Percentiles rank a stretch among this genome's conserved stretches.
Evolutionary conservation across 1,140 invertebrate genomes (phyloP).

Genomic region (Cardiocondyla obscurior): DNA sequence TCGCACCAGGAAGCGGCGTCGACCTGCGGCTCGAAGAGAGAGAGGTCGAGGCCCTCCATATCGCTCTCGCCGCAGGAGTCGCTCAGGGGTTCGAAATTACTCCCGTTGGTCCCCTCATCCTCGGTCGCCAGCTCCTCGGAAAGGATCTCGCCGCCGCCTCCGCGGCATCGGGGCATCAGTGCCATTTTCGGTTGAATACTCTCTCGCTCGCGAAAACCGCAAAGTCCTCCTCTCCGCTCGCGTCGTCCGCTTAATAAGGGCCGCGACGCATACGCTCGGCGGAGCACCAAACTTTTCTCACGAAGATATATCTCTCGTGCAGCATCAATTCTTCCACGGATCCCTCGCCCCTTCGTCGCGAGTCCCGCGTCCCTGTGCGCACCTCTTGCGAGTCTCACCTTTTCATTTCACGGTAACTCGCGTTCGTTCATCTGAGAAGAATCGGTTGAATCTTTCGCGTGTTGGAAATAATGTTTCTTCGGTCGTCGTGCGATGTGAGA

Average conservation of each 20-base stretch:
- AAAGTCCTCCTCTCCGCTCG: conserved; percentile 21
- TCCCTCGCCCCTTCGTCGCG: neutral
- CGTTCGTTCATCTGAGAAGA: conserved; percentile 34
- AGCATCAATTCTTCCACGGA: conserved; percentile 25
- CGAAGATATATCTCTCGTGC: conserved; percentile 23
- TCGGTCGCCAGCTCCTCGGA: conserved; percentile 61
- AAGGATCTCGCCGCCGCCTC: conserved; percentile 56
- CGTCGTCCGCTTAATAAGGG: conserved; percentile 33
- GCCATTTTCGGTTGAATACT: conserved; percentile 67
- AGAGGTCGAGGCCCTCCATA: conserved; percentile 88
- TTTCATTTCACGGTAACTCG: conserved; percentile 45
- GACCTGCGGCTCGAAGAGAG: conserved; percentile 87
- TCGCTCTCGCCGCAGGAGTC: conserved; percentile 85
- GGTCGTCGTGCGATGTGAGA: neutral
- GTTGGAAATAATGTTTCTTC: conserved; percentile 19
- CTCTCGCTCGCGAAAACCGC: neutral
- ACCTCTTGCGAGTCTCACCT: conserved; percentile 31
- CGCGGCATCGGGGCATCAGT: conserved; percentile 67
- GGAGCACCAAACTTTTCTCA: conserved; percentile 36
- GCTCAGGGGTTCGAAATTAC: conserved; percentile 77
- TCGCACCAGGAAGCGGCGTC: conserved; percentile 81
- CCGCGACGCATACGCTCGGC: conserved; percentile 6
- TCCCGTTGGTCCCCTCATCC: conserved; percentile 66
- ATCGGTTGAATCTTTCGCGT: conserved; percentile 27
- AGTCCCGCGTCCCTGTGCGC: neutral